Evolutionary conservation across 2,797 vertebrate species (phyloP).

Genomic region (Potorous gilbertii): DNA sequence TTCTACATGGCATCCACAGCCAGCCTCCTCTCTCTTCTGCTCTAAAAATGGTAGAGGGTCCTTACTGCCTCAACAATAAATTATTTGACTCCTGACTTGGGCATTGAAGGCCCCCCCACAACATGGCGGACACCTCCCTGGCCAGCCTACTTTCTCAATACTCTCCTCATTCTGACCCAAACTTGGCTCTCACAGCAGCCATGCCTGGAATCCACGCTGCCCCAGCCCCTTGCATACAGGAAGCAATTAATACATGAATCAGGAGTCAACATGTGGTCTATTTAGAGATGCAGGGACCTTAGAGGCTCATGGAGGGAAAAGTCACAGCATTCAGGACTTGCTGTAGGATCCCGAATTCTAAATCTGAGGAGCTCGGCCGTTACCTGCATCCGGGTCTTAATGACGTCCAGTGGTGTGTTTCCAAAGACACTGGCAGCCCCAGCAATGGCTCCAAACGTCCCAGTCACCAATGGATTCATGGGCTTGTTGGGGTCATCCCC

Average conservation of each 20-base stretch:
- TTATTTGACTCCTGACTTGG: neutral
- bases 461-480: conserved; percentile 94
- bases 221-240: no score
- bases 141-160: no score
- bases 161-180: no score
- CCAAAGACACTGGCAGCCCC: conserved; percentile 97
- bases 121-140: no score
- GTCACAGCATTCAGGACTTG: neutral
- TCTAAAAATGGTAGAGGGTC: neutral
- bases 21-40: neutral
- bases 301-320: neutral
- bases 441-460: conserved; percentile 92
- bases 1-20: no score
- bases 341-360: no score
- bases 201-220: neutral
- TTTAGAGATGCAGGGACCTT: no score
- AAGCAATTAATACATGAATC: no score
- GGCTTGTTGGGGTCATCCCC: conserved; percentile 92
- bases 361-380: neutral
- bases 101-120: neutral
- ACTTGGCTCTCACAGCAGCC: no score
- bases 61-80: neutral
- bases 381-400: conserved; percentile 99
- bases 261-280: no score
- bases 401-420: conserved; percentile 96